phyloP scores from a whole-genome alignment of 2,797 vertebrate genomes.

The Chlorospingus flavigularis region DNA sequence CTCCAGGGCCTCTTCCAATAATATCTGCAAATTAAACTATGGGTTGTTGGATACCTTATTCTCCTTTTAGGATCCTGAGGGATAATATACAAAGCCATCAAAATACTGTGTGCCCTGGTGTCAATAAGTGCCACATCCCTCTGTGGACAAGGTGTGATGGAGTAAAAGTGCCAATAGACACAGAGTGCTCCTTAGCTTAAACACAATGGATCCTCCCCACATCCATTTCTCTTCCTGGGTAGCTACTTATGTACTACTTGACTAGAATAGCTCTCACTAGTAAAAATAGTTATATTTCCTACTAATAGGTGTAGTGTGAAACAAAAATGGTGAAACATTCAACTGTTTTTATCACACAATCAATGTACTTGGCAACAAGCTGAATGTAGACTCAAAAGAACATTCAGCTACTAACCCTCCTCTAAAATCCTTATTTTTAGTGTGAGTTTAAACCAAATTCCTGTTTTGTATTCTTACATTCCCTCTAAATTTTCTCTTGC shows the following conservation, averaged over 20 bases:
- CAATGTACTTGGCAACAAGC: neutral
- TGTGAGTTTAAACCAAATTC: neutral
- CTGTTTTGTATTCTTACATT: neutral
- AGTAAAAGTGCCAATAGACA: neutral
- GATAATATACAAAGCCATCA: neutral
- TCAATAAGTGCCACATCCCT: neutral
- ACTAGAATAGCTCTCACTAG: neutral
- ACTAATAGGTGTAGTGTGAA: neutral
- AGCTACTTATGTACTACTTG: neutral
- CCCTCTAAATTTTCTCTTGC: neutral
- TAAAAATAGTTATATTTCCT: neutral
- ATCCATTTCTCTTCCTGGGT: neutral
- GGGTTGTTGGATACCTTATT: neutral
- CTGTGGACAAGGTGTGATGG: rapidly evolving
- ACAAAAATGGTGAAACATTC: neutral
- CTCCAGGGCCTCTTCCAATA: neutral
- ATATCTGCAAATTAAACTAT: neutral
- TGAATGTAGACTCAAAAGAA: neutral
- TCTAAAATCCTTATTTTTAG: neutral
- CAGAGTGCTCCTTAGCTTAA: neutral
- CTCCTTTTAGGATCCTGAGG: neutral
- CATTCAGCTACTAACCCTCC: neutral
- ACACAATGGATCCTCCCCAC: neutral
- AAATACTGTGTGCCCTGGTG: neutral
- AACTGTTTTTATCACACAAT: neutral